Evolutionary conservation across 2,797 vertebrate species (phyloP), one percentile per base, ranked within the genome.

Genomic region (Acomys russatus): DNA sequence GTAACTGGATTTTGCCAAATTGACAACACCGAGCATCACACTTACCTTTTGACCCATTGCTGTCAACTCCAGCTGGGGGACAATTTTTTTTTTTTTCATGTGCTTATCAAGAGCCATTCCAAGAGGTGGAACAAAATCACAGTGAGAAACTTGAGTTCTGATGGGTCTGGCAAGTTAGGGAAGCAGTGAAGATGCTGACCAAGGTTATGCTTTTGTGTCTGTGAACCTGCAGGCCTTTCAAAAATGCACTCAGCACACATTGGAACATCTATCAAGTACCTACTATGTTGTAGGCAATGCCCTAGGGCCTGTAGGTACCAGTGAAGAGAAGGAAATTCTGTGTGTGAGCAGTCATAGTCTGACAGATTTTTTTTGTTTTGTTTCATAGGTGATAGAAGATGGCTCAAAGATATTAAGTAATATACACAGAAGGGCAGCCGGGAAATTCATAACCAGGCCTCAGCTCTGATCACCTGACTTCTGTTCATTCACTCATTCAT

Each of bases 191-290:
- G 59, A n/a, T 61, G 17, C 9, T 44, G 3, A 61, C 54, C 18
- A 28, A 80, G 59, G 30, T 74, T 92, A 35, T 71, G 68, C 22
- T 88, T 93, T 83, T 93, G 59, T 56, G 38, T 28, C 4, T 9
- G 23, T 44, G 92, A 61, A 35, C 17, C 49, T 77, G 15, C 9
- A 38, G 49, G 1, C 33, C 3, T 94, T 87, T 90, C 12, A 30
- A 87, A 87, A 95, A 92, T 92, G 59, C 38, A 86, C 38, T 83
- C 33, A 84, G 25, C 10, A 64, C 80, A 35, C 8, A 89, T 61
- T 66, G 54, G 71, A 63, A 49, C 28, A 61, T 66, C 49, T 79
- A 64, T 22, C 73, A 89, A 84, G 23, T 25, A 77, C 15, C 12
- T 68, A 28, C 7, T 59, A 2, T 33, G 30, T 76, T 73, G 9